Percentiles rank a stretch among this genome's conserved stretches.
phyloP scores from a whole-genome alignment of 2,113 vertebrate species.

The Brienomyrus longianalis region DNA sequence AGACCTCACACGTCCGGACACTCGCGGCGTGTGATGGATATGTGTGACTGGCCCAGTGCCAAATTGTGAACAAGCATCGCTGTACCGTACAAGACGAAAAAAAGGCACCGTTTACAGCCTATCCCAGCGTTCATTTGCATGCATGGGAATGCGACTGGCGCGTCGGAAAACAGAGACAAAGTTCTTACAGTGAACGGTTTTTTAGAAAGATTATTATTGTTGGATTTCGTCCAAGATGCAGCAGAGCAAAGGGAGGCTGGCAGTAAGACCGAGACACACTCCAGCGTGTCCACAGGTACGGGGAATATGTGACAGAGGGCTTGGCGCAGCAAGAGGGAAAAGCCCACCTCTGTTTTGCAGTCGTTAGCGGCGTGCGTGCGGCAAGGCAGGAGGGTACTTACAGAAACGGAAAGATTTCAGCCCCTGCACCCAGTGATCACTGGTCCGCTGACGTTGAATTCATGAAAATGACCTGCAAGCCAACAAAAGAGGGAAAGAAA shows the following conservation, averaged over 20 bases:
- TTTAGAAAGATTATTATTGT: background rate
- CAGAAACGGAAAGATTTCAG: constrained; percentile 83
- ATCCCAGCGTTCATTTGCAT: background rate
- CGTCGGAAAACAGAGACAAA: background rate
- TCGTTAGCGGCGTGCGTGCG: background rate
- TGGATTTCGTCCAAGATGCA: background rate
- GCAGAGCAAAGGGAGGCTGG: background rate
- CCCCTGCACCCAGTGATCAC: constrained; percentile 91
- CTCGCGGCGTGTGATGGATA: background rate
- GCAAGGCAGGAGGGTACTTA: constrained; percentile 70
- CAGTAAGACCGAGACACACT: background rate
- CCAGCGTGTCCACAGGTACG: background rate
- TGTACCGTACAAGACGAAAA: background rate
- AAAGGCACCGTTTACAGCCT: background rate
- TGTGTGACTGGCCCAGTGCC: background rate
- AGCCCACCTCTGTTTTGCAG: background rate
- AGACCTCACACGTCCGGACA: background rate
- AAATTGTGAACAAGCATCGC: background rate
- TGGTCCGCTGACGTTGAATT: constrained; percentile 82
- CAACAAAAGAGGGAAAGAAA: constrained; percentile 27
- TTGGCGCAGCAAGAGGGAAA: background rate
- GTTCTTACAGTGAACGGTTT: background rate
- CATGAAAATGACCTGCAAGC: constrained; percentile 89
- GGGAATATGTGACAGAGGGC: background rate
- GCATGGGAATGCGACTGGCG: background rate